phyloP scores from a whole-genome alignment of 2,888 invertebrate species.

The Trachelus tabidus region DNA sequence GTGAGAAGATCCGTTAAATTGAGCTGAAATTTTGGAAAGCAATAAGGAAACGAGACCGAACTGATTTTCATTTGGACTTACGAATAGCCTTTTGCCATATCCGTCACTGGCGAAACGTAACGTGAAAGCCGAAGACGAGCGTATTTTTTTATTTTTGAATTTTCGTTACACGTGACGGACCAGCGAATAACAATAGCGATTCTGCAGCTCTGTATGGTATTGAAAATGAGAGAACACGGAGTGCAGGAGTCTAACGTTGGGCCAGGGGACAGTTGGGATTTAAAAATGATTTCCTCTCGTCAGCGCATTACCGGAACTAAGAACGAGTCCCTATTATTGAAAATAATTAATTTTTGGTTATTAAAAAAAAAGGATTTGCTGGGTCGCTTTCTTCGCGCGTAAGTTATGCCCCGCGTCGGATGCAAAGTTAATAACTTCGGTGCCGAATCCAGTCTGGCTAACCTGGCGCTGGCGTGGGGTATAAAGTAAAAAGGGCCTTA shows the following conservation, averaged over 20 bases:
- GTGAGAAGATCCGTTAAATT: background rate
- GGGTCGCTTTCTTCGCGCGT: background rate
- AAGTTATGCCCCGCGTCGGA: background rate
- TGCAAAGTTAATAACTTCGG: background rate
- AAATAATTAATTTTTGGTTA: background rate
- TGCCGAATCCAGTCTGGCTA: background rate
- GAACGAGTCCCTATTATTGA: background rate
- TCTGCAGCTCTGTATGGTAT: background rate
- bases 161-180: background rate
- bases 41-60: background rate
- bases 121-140: background rate
- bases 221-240: too few relatives aligned
- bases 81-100: background rate
- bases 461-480: background rate
- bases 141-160: background rate
- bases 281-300: background rate
- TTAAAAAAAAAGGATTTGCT: background rate
- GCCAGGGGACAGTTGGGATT: too few relatives aligned
- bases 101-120: background rate
- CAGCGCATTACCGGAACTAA: background rate
- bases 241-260: too few relatives aligned
- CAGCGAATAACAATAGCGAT: background rate
- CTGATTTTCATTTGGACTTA: background rate
- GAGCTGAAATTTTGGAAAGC: background rate
- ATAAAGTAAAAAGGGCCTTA: constrained; percentile 41